These are phyloP conservation scores for Hoplias malabaricus DNA, from an alignment of 2,113 vertebrate genomes.

Conservation along the genomic window DNA sequence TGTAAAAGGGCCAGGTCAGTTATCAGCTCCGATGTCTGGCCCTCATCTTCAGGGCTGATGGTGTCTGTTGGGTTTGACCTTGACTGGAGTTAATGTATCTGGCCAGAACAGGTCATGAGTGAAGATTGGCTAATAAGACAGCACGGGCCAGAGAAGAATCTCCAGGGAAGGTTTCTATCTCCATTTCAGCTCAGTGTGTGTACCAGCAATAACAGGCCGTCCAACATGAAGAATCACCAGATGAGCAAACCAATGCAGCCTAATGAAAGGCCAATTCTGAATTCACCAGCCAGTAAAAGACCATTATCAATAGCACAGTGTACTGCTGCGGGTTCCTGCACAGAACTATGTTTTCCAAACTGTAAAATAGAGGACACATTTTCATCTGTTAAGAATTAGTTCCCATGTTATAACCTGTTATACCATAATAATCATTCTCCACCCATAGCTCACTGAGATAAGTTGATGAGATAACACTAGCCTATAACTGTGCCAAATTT, in stretches of 20 bases:
- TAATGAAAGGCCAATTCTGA: not conserved
- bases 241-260: not conserved
- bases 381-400: not conserved
- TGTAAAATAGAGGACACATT: not conserved
- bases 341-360: not conserved
- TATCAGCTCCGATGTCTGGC: slow-evolving; percentile 62
- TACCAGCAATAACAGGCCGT: slow-evolving; percentile 3
- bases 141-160: slow-evolving; percentile 11
- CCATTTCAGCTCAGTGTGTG: not conserved
- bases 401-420: no score
- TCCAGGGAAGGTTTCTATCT: slow-evolving; percentile 24
- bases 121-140: slow-evolving; percentile 48
- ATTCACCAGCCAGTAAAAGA: not conserved
- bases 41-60: slow-evolving; percentile 54
- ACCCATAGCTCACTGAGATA: no score
- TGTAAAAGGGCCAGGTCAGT: slow-evolving; percentile 71
- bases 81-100: slow-evolving; percentile 47
- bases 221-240: slow-evolving; percentile 15
- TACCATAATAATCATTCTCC: no score
- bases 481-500: no score
- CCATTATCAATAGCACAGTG: not conserved
- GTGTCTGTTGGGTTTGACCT: slow-evolving; percentile 40
- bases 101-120: slow-evolving; percentile 39
- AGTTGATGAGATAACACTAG: no score
- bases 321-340: not conserved